These are phyloP conservation scores for Gadus chalcogrammus DNA, from an alignment of 2,113 vertebrate genomes.

Conservation along the genomic window DNA sequence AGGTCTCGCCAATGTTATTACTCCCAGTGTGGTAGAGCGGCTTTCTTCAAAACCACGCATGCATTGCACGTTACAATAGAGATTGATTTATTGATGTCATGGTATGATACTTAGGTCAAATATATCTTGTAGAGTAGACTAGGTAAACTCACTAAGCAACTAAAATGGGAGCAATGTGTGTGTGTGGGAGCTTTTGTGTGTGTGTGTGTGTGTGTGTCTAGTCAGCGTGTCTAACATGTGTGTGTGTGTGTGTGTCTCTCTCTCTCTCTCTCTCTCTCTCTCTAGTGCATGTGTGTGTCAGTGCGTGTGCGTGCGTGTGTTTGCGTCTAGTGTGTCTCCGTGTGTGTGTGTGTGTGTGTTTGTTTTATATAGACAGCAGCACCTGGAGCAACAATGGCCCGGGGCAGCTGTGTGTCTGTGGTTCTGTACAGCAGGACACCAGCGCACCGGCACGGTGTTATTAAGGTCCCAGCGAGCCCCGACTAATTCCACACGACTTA, in stretches of 20 bases:
- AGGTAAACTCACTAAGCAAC: too few species aligned
- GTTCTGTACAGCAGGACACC: slow-evolving; percentile 51
- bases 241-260: not conserved
- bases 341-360: slow-evolving; percentile 18
- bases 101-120: too few species aligned
- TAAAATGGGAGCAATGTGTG: not conserved
- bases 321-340: not conserved
- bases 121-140: too few species aligned
- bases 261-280: slow-evolving; percentile 3
- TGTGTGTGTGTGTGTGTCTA: slow-evolving; percentile 26
- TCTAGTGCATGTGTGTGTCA: slow-evolving; percentile 6
- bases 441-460: slow-evolving; percentile 39
- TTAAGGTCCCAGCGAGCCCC: slow-evolving; percentile 54
- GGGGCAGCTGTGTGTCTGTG: slow-evolving; percentile 59
- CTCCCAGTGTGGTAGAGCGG: too few species aligned
- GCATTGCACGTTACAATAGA: too few species aligned
- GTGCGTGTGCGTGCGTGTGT: not conserved
- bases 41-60: too few species aligned
- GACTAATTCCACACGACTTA: slow-evolving; percentile 53
- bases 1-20: too few species aligned
- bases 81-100: too few species aligned
- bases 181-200: not conserved
- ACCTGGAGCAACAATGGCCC: slow-evolving; percentile 62
- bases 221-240: slow-evolving; percentile 8
- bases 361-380: slow-evolving; percentile 26